Conservation (phyloP, 1,140 invertebrate genomes). For the Thaumatotibia leucotreta region DNA sequence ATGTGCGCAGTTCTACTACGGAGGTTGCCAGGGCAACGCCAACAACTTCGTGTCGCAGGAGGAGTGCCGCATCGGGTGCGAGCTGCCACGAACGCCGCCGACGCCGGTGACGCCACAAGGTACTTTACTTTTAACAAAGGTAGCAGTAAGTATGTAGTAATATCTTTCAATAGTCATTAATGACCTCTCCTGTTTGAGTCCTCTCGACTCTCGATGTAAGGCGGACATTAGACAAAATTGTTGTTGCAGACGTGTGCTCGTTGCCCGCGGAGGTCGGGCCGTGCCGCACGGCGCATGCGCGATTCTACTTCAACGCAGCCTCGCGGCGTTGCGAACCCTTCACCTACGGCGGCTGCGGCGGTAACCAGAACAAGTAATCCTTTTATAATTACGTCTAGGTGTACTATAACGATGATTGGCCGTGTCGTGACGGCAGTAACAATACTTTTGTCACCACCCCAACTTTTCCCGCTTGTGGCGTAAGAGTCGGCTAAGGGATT, state of each 20-base stretch:
- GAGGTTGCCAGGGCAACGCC: conserved; percentile 74
- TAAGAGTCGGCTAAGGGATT: too few species aligned
- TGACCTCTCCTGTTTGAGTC: too few species aligned
- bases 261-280: conserved; percentile 68
- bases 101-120: conserved; percentile 31
- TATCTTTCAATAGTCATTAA: too few species aligned
- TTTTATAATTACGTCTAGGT: too few species aligned
- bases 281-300: conserved; percentile 78
- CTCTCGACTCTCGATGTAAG: too few species aligned
- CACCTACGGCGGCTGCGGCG: conserved; percentile 85
- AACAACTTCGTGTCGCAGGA: conserved; percentile 46
- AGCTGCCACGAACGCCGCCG: conserved; percentile 3
- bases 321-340: conserved; percentile 78
- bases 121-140: too few species aligned
- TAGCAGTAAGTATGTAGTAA: too few species aligned
- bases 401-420: too few species aligned
- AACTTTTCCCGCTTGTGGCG: too few species aligned
- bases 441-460: too few species aligned
- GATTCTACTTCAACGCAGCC: conserved; percentile 81
- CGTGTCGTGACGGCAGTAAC: too few species aligned
- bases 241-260: background rate
- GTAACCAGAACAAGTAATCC: conserved; percentile 74
- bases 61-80: too few species aligned
- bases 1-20: conserved; percentile 85
- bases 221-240: background rate